Evolutionary conservation across 2,113 vertebrate genomes (phyloP).

Genomic region (Lucifuga dentata): DNA sequence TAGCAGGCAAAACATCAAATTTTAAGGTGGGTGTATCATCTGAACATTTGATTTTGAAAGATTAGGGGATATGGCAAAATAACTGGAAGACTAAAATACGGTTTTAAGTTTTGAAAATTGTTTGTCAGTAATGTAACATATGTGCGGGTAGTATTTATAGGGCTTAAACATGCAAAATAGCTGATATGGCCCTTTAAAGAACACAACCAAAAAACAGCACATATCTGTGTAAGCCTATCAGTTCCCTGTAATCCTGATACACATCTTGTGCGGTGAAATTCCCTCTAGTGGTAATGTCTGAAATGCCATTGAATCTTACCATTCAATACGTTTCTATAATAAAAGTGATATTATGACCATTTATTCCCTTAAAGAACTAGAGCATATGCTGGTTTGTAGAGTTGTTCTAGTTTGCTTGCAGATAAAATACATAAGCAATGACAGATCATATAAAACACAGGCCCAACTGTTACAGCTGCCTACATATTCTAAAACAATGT

Average conservation of each 20-base stretch:
- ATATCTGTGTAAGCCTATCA: not conserved
- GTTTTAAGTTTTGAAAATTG: too few species aligned
- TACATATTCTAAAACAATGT: not conserved
- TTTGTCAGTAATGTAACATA: too few species aligned
- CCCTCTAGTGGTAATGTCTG: too few species aligned
- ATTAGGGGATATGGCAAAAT: too few species aligned
- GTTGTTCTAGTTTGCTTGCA: not conserved
- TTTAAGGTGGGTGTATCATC: too few species aligned
- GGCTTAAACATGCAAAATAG: too few species aligned
- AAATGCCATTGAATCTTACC: not conserved
- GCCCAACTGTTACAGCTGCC: not conserved
- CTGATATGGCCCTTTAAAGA: too few species aligned
- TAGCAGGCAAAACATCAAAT: too few species aligned
- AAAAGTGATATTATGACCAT: not conserved
- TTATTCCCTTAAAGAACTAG: constrained; percentile 3
- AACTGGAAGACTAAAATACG: too few species aligned
- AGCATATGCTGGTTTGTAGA: constrained; percentile 12
- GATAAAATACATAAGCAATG: constrained; percentile 23
- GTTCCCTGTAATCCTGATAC: constrained; percentile 24
- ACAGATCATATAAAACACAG: constrained; percentile 12
- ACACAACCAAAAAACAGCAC: constrained; percentile 3
- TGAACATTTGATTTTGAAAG: too few species aligned
- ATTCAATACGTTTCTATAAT: constrained; percentile 10
- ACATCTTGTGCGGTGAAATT: constrained; percentile 7
- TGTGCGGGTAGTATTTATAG: too few species aligned